phyloP scores from a whole-genome alignment of 2,888 invertebrate genomes.

The Aromia moschata region DNA sequence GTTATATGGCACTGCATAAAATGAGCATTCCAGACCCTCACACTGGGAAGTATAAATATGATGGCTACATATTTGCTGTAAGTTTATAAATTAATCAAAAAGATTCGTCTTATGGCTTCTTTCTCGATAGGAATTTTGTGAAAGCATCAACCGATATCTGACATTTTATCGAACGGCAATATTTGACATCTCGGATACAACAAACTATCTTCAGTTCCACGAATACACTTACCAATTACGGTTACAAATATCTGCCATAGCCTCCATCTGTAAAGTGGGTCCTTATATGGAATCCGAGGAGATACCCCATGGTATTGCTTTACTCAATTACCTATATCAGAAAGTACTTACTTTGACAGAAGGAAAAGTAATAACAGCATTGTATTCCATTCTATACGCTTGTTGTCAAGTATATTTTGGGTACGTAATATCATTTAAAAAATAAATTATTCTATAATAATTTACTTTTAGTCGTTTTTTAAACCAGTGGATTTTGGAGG shows the following conservation, averaged over 20 bases:
- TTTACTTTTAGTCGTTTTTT: slow-evolving; percentile 68
- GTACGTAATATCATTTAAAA: too few species aligned
- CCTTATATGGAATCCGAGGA: slow-evolving; percentile 51
- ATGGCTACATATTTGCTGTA: slow-evolving; percentile 58
- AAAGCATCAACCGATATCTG: slow-evolving; percentile 69
- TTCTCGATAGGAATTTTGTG: slow-evolving; percentile 68
- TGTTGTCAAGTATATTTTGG: slow-evolving; percentile 61
- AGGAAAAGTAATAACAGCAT: slow-evolving; percentile 65
- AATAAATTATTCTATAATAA: too few species aligned
- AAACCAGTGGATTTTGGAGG: slow-evolving; percentile 87
- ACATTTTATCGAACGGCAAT: slow-evolving; percentile 67
- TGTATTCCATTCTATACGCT: slow-evolving; percentile 64
- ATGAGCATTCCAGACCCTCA: slow-evolving; percentile 51
- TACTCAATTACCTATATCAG: slow-evolving; percentile 73
- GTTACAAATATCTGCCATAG: slow-evolving; percentile 66
- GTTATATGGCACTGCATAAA: slow-evolving; percentile 55
- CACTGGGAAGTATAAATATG: slow-evolving; percentile 50
- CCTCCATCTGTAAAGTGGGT: slow-evolving; percentile 66
- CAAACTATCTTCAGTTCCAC: slow-evolving; percentile 51
- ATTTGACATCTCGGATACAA: slow-evolving; percentile 52
- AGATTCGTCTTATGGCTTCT: slow-evolving; percentile 13
- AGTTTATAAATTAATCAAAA: slow-evolving; percentile 29
- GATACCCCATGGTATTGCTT: slow-evolving; percentile 65
- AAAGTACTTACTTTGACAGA: slow-evolving; percentile 70
- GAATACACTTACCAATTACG: slow-evolving; percentile 64